Evolutionary conservation across 2,888 invertebrate genomes (phyloP).

Genomic region (Caradrina kadenii): DNA sequence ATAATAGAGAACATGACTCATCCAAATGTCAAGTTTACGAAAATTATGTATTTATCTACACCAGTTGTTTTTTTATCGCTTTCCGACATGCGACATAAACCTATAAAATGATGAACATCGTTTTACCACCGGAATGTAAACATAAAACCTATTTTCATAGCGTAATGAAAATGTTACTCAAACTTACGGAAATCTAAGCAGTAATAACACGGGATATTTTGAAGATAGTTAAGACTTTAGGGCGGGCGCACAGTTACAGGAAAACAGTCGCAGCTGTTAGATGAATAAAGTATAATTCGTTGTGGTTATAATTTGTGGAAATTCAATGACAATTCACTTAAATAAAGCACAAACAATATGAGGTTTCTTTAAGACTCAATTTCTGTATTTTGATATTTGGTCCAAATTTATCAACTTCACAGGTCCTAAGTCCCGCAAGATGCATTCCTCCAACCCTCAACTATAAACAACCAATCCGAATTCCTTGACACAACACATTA

Average conservation of each 20-base stretch:
- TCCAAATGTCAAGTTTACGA: constrained; percentile 27
- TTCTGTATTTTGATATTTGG: background rate
- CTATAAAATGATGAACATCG: constrained; percentile 53
- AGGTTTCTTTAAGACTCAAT: too few relatives aligned
- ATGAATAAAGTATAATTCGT: too few relatives aligned
- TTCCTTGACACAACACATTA: constrained; percentile 45
- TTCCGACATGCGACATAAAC: constrained; percentile 21
- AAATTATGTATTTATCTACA: constrained; percentile 29
- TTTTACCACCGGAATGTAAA: constrained; percentile 59
- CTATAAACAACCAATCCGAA: constrained; percentile 13
- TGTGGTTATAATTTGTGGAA: too few relatives aligned
- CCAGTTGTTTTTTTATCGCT: constrained; percentile 27
- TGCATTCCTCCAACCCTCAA: background rate
- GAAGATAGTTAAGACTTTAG: constrained; percentile 19
- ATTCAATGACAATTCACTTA: too few relatives aligned
- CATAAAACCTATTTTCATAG: constrained; percentile 66
- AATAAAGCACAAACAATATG: too few relatives aligned
- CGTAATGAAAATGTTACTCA: constrained; percentile 59
- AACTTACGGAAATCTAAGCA: constrained; percentile 55
- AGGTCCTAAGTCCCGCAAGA: constrained; percentile 4
- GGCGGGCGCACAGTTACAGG: background rate
- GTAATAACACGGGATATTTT: constrained; percentile 30
- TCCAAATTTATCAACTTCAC: background rate
- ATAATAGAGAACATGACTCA: background rate
- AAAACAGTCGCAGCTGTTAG: background rate